phyloP scores from a whole-genome alignment of 2,888 invertebrate species.

The Crematogaster levior region DNA sequence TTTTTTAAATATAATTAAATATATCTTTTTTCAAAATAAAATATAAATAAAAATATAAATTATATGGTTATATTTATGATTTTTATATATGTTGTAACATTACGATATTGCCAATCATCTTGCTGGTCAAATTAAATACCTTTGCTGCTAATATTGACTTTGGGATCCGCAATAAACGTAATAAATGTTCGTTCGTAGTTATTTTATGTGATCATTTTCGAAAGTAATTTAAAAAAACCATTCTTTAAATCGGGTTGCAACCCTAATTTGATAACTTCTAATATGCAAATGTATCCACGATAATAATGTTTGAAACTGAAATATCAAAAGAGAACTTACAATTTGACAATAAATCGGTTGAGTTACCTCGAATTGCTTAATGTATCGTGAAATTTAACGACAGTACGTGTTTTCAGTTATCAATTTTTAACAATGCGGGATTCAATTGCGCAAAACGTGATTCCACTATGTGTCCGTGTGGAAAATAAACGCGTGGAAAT shows the following conservation, averaged over 20 bases:
- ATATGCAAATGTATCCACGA: not conserved
- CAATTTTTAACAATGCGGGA: slow-evolving; percentile 40
- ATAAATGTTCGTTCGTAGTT: slow-evolving; percentile 21
- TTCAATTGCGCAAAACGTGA: slow-evolving; percentile 27
- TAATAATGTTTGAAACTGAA: slow-evolving; percentile 22
- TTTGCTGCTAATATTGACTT: slow-evolving; percentile 28
- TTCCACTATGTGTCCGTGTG: slow-evolving; percentile 10
- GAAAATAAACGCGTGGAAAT: slow-evolving; percentile 37
- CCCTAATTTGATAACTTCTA: slow-evolving; percentile 8
- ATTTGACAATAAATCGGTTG: slow-evolving; percentile 28
- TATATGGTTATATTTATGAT: not conserved
- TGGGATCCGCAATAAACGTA: slow-evolving; percentile 16
- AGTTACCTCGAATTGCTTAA: slow-evolving; percentile 31
- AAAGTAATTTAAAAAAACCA: slow-evolving; percentile 46
- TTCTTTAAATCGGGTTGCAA: not conserved
- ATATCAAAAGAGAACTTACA: slow-evolving; percentile 32
- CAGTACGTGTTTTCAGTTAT: slow-evolving; percentile 29
- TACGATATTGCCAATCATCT: slow-evolving; percentile 20
- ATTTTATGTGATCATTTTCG: slow-evolving; percentile 29
- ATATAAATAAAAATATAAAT: not conserved
- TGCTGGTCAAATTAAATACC: slow-evolving; percentile 6
- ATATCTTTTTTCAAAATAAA: not conserved
- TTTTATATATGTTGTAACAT: not conserved
- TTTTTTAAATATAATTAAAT: not conserved
- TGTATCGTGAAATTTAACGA: slow-evolving; percentile 43